Evolutionary conservation across 2,113 vertebrate genomes (phyloP).

Genomic region (Maylandia zebra): DNA sequence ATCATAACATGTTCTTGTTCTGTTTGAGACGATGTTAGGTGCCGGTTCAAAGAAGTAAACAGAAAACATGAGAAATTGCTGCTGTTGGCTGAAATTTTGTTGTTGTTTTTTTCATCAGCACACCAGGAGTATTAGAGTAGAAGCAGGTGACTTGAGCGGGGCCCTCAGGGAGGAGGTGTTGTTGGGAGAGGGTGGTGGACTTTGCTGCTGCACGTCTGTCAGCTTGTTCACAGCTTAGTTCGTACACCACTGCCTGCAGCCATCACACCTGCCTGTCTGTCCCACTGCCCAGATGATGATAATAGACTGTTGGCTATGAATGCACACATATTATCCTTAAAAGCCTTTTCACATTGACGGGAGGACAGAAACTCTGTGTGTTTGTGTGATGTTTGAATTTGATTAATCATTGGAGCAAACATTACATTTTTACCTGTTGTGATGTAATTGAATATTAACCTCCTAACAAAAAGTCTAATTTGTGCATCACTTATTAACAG

Average conservation of each 20-base stretch:
- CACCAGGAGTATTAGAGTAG: neutral
- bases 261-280: constrained; percentile 13
- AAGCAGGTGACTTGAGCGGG: neutral
- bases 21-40: rapidly evolving
- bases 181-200: neutral
- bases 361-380: rapidly evolving
- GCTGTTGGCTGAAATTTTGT: neutral
- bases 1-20: neutral
- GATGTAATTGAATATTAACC: neutral
- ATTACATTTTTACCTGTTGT: neutral
- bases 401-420: neutral
- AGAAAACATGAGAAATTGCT: neutral
- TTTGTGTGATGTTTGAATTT: neutral
- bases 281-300: neutral
- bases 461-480: neutral
- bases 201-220: neutral
- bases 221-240: constrained; percentile 1
- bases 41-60: neutral
- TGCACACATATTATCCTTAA: neutral
- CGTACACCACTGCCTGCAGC: neutral
- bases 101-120: neutral
- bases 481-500: neutral
- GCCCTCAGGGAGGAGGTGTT: neutral
- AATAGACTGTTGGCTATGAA: neutral
- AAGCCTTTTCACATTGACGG: neutral